Conservation (phyloP, 2,888 invertebrate species). For the Melangyna quadrimaculata region DNA sequence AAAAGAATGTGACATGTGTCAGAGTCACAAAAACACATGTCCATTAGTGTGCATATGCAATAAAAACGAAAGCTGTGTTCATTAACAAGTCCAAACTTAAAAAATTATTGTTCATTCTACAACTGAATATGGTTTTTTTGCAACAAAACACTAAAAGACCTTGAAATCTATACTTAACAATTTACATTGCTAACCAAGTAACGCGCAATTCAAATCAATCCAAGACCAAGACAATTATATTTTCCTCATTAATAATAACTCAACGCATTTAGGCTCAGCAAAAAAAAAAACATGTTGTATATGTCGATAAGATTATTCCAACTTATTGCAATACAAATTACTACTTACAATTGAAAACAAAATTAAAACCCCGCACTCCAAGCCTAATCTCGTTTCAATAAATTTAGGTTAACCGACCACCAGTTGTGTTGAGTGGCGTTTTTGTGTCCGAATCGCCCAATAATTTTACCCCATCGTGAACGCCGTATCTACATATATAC, state of each 20-base stretch:
- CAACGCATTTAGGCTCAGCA: background rate
- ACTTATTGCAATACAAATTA: slow-evolving; percentile 19
- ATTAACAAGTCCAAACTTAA: no score
- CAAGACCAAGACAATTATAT: slow-evolving; percentile 18
- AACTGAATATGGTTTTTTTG: no score
- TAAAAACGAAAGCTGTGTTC: no score
- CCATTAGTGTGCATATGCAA: no score
- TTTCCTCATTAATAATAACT: background rate
- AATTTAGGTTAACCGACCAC: slow-evolving; percentile 52
- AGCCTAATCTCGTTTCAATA: slow-evolving; percentile 35
- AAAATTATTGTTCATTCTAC: no score
- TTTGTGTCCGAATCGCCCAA: background rate
- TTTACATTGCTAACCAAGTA: background rate
- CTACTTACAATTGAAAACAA: slow-evolving; percentile 26
- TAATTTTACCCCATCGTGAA: slow-evolving; percentile 8
- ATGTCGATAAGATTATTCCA: background rate
- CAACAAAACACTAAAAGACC: background rate
- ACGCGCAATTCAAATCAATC: slow-evolving; percentile 13
- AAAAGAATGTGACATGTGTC: no score
- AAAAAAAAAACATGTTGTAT: background rate
- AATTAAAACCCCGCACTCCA: slow-evolving; percentile 29
- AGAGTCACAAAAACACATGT: no score
- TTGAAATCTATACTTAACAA: no score
- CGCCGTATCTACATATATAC: background rate
- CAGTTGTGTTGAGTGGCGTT: slow-evolving; percentile 21